Base-by-base conservation (phyloP, 1,140 invertebrate species). In the Drosophila kikkawai region DNA sequence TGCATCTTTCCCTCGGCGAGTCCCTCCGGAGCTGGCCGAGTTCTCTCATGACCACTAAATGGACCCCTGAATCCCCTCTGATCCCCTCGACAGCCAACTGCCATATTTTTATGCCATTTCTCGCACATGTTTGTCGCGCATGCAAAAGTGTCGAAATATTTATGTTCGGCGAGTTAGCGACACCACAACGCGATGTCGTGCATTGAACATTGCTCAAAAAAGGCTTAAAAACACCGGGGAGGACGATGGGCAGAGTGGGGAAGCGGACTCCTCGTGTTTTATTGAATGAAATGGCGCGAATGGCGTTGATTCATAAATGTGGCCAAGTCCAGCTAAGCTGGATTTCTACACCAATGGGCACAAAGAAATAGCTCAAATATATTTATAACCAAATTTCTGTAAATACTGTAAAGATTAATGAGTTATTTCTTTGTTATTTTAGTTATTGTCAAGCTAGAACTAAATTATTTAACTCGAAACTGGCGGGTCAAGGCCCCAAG, bases 261-360 rank as follows among this genome's bases (percentile, higher is more conserved):
- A 22, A 36, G 56, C 41, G 39, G 48, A 76, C 77, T 77, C 29
- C 74, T 78, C 78, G 80, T 90, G 85, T 90, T 90, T 90, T 90
- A 90, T 90, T 90, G 85, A 90, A 90, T 90, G 85, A 90, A 90
- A 90, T 84, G 86, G 86, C 75, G 79, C 45, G 79, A 67, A 73
- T 90, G 85, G 85, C 85, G 85, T 90, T 90, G 85, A 90, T 90
- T 90, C 85, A 90, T 90, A 90, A 90, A 90, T 90, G 85, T 76
- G 77, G 34, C 63, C 63, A 39, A 73, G 68, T 64, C 66, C 55
- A 57, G 70, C 56, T 39, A 41, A 59, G 78, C 42, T 44, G 39
- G 39, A 11, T 65, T 26, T 17, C 3, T 29, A 70, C 67, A 70
- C 1, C 15, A 22, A 3, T 0, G 26, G 19, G 4, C 17, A 32